Base-by-base conservation (phyloP, 92 coral and sea anemone species). In the Hydrozoanthus gracilis region DNA sequence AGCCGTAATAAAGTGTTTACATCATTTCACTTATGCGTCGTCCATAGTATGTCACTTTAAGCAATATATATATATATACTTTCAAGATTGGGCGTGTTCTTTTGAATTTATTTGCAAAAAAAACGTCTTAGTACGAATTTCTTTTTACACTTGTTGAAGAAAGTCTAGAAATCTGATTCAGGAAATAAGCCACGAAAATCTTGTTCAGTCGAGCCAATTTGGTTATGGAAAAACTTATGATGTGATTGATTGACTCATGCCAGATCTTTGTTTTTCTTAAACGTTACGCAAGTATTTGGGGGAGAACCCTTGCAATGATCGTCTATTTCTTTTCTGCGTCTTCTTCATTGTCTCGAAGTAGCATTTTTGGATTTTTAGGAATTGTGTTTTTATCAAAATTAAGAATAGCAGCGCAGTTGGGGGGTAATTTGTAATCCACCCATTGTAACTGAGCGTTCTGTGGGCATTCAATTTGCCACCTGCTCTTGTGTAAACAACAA, bases 391-490 rank as follows among this genome's bases (percentile, higher is more conserved):
- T 27, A 27, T 27, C 39, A 27, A 62, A 64, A 10, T 16, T 44
- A 80, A 39, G 17, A 66, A 10, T 66, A 51, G 58, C 71, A 62
- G 54, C 85, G 50, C 73, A 66, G 85, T 44, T 66, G 85, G 73
- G 55, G 6, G 6, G 48, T 45, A 46, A 61, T 46, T 15, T 27
- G 51, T 17, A 35, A 8, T 65, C 85, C 73, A 80, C 46, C 73
- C 73, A 46, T 0, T 3, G 61, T 45, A 46, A 8, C 39, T 27
- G 39, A 27, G 39, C 14, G 35, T 65, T 52, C 66, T 48, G 73
- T 52, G 35, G 74, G 62, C 73, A 65, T 68, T 35, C 73, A 27
- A 65, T 35, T 64, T 51, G 85, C 85, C 85, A 80, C 85, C 85
- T 49, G 85, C 55, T 46, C 64, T 65, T 15, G 35, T 64, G 85